Evolutionary conservation across 2,888 invertebrate genomes (phyloP), one percentile per base, ranked within the genome.

Genomic region (Chymomyza fuscimana): DNA sequence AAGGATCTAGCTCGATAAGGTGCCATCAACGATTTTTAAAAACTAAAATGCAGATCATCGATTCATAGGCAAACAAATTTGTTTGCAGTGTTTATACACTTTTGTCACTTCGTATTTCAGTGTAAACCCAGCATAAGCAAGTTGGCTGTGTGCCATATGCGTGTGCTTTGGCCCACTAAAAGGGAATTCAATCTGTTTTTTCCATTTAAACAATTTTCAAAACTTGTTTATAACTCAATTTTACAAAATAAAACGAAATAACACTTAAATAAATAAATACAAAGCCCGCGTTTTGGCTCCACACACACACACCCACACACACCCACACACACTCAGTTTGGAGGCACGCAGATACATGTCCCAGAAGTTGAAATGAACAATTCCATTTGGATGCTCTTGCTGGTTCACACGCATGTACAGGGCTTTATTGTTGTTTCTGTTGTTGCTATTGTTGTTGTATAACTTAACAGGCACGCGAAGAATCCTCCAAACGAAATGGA

Each of bases 151-250:
- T 32, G 32, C 32, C 32, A 32, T 32, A 0, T 32, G 32, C 7
- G 32, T 32, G 32, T 19, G 22, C 1, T 25, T 25, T 59, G 59
- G 29, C 15, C 29, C 59, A 32, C 25, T 29, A 29, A 22, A 59
- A 70, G 80, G 73, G 81, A 82, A 86, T 80, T 84, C 84, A 84
- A 84, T 86, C 84, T 84, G 85, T 78, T 82, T 79, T 80, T 80
- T 80, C 76, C 80, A 80, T 80, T 80, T 80, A 80, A 80, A 80
- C 80, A 80, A 80, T 80, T 80, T 81, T 76, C 74, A 85, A 84
- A 86, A 77, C 85, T 85, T 85, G 87, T 86, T 85, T 86, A 85
- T 86, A 85, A 86, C 85, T 85, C 85, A 86, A 85, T 85, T 81
- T 81, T 78, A 74, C 69, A 68, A 78, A 79, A 79, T 82, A 79